phyloP scores from a whole-genome alignment of 2,113 vertebrate genomes.

The Turdus rufiventris region DNA sequence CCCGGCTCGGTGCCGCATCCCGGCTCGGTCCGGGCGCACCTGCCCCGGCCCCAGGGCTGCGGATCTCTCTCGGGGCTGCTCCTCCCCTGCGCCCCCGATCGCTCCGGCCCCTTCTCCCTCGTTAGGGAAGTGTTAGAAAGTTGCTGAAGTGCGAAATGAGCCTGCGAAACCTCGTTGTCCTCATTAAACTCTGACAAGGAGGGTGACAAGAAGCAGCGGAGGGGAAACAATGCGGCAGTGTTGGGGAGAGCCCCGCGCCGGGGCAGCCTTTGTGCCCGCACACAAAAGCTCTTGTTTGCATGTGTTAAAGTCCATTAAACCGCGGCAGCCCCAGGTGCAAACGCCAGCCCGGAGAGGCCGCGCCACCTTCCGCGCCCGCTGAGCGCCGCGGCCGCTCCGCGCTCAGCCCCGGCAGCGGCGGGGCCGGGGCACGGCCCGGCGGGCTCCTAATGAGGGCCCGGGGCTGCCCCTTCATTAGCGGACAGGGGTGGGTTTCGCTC shows the following conservation, averaged over 20 bases:
- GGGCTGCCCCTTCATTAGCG: not conserved
- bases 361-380: slow-evolving; percentile 60
- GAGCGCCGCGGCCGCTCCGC: slow-evolving; percentile 27
- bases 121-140: slow-evolving; percentile 91
- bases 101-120: slow-evolving; percentile 63
- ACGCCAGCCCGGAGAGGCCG: slow-evolving; percentile 61
- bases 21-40: not conserved
- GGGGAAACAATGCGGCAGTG: slow-evolving; percentile 88
- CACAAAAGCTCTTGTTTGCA: slow-evolving; percentile 91
- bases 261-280: slow-evolving; percentile 81
- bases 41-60: not conserved
- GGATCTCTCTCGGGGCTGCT: not conserved
- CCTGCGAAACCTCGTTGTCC: slow-evolving; percentile 85
- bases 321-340: slow-evolving; percentile 88
- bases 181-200: slow-evolving; percentile 94
- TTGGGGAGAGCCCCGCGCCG: slow-evolving; percentile 75
- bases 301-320: slow-evolving; percentile 86
- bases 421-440: not conserved
- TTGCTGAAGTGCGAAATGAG: slow-evolving; percentile 93
- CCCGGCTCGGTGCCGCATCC: not conserved
- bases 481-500: not conserved
- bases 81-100: not conserved
- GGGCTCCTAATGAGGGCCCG: slow-evolving; percentile 57
- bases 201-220: slow-evolving; percentile 87
- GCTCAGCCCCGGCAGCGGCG: slow-evolving; percentile 39